Base-by-base conservation (phyloP, 1,140 invertebrate species). In the Leptopilina boulardi region DNA sequence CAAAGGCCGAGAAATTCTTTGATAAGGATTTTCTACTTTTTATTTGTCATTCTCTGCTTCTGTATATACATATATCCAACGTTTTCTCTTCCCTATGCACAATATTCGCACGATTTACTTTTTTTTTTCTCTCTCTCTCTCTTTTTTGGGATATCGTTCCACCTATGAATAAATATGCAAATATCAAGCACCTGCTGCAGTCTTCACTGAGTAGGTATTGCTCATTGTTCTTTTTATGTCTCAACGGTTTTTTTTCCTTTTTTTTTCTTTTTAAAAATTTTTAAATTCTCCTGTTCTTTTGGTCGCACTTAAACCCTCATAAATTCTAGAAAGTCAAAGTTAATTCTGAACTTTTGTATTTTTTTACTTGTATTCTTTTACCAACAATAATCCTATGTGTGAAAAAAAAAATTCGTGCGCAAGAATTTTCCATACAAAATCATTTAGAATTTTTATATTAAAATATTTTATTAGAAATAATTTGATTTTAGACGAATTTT, bases 1-100 rank as follows among this genome's bases (percentile, higher is more conserved):
- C 47, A 51, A 51, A 51, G 47, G 47, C 47, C 47, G 47, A 51
- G 47, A 51, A 51, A 51, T 51, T 51, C 47, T 51, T 51, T 51
- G 47, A 51, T 51, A 51, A 51, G 47, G 47, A 51, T 51, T 51
- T 51, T 51, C 15, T 51, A 15, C 18, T 51, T 51, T 51, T 18
- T 51, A 18, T 51, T n/a, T 51, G 47, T 51, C 47, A 51, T 51
- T n/a, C 47, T 51, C 47, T 51, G 5, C 47, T 38, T 6, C 47
- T 51, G 47, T 51, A 51, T n/a, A 51, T 18, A 51, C 18, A 51
- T n/a, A 51, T 18, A 51, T 51, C n/a, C 18, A 18, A 15, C 47
- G 47, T 51, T 51, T 51, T 51, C 47, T 51, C 47, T 51, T n/a
- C n/a, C 47, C 47, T 15, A 51, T 51, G 47, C 18, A 51, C 47